phyloP scores from a whole-genome alignment of 2,888 invertebrate genomes.

The Marasmarcha lunaedactyla region DNA sequence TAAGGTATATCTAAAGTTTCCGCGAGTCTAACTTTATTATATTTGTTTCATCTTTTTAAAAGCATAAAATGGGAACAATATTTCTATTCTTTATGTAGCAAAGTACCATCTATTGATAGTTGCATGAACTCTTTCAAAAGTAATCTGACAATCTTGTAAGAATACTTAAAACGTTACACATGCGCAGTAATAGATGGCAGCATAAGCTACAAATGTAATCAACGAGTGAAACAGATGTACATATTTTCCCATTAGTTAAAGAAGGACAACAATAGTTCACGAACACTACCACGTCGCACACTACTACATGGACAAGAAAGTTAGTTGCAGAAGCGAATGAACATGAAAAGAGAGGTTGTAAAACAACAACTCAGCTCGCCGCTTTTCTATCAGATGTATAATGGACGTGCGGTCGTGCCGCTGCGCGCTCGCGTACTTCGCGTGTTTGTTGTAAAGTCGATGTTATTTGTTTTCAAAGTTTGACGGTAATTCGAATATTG shows the following conservation, averaged over 20 bases:
- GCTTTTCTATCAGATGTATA: slow-evolving; percentile 70
- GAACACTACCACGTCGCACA: slow-evolving; percentile 22
- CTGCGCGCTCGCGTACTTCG: slow-evolving; percentile 58
- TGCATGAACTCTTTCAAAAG: no score
- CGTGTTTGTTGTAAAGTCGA: slow-evolving; percentile 65
- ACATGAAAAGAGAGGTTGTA: slow-evolving; percentile 70
- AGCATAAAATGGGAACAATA: no score
- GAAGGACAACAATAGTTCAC: slow-evolving; percentile 26
- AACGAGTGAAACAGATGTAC: no score
- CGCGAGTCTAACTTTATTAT: no score
- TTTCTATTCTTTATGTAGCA: no score
- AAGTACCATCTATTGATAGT: no score
- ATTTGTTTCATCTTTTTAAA: no score
- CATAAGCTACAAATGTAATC: no score
- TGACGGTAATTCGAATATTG: slow-evolving; percentile 61
- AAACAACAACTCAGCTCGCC: slow-evolving; percentile 58
- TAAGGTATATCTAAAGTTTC: no score
- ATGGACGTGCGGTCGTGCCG: slow-evolving; percentile 65
- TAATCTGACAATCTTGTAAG: no score
- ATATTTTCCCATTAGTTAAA: slow-evolving; percentile 13
- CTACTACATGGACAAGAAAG: slow-evolving; percentile 32
- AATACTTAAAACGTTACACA: no score
- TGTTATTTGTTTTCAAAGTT: slow-evolving; percentile 56
- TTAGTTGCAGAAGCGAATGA: slow-evolving; percentile 24
- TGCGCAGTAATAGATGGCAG: no score